Conservation (phyloP, 2,888 invertebrate genomes). For the Oasisia sp. region DNA sequence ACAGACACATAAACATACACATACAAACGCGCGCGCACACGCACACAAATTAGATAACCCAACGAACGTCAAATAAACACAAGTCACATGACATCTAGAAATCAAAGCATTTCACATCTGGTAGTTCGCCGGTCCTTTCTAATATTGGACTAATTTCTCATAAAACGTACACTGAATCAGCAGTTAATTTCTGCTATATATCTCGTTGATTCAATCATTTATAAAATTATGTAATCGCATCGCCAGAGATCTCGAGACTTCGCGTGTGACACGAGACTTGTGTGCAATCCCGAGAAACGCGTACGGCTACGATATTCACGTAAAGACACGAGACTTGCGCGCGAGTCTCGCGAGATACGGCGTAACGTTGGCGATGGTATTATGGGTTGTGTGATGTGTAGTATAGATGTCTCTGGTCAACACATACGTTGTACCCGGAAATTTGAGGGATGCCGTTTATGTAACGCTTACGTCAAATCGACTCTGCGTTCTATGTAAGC, state of each 20-base stretch:
- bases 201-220: not conserved
- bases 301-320: not conserved
- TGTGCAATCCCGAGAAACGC: not conserved
- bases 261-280: not conserved
- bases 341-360: not conserved
- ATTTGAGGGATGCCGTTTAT: not conserved
- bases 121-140: no score
- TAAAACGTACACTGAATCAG: not conserved
- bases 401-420: not conserved
- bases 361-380: not conserved
- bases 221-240: not conserved
- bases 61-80: not conserved
- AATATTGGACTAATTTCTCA: no score
- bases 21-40: not conserved
- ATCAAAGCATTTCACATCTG: no score
- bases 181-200: conserved; percentile 5
- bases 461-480: not conserved
- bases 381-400: not conserved
- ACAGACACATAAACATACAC: not conserved
- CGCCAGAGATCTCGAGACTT: not conserved
- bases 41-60: not conserved
- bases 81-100: no score
- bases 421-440: not conserved
- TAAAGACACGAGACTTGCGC: not conserved
- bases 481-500: not conserved